phyloP scores from a whole-genome alignment of 2,888 invertebrate genomes.

The Acronicta leporina region DNA sequence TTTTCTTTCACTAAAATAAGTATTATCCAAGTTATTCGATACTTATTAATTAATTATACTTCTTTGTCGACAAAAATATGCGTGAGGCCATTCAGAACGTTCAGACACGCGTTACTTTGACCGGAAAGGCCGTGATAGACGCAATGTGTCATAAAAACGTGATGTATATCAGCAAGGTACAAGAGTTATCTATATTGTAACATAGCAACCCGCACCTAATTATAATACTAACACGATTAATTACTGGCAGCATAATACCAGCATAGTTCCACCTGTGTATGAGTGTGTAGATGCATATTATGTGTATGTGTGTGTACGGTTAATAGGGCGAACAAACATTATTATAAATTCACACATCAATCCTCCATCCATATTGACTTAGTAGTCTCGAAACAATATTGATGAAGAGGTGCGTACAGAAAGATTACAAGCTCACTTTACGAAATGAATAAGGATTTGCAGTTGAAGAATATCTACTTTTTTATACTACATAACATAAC shows the following conservation, averaged over 20 bases:
- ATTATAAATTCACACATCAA: constrained; percentile 47
- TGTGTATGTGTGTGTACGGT: constrained; percentile 11
- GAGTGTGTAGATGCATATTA: not conserved
- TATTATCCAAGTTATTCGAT: too few species aligned
- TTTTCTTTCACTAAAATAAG: too few species aligned
- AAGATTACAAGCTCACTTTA: not conserved
- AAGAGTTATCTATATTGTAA: not conserved
- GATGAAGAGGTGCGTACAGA: not conserved
- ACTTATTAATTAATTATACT: too few species aligned
- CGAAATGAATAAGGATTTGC: not conserved
- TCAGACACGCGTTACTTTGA: too few species aligned
- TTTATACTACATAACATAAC: too few species aligned
- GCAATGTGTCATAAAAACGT: too few species aligned
- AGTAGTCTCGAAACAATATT: constrained; percentile 12
- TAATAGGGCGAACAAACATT: constrained; percentile 26
- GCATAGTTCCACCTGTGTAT: not conserved
- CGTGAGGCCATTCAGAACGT: too few species aligned
- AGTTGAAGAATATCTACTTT: too few species aligned
- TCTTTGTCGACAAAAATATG: too few species aligned
- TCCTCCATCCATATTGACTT: constrained; percentile 31
- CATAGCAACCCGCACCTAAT: constrained; percentile 11
- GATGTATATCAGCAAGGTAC: too few species aligned
- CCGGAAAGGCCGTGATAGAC: too few species aligned
- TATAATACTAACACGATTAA: constrained; percentile 14
- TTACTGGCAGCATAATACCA: constrained; percentile 3